Evolutionary conservation across 2,888 invertebrate species (phyloP).

Genomic region (Neuroscelio doddi): DNA sequence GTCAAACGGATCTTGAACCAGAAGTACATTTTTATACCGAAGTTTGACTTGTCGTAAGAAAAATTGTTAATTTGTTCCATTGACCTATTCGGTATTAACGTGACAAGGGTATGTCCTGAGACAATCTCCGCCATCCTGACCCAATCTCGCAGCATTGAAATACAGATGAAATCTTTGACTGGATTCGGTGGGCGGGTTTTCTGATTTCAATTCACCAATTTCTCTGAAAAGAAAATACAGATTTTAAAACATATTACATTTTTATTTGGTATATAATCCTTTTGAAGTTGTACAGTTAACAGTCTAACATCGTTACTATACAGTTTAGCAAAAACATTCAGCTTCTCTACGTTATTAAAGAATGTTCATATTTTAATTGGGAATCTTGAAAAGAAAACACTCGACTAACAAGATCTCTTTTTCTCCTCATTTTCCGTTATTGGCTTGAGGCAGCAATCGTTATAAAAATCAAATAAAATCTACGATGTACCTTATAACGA

Average conservation of each 20-base stretch:
- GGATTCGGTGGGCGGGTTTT: conserved; percentile 79
- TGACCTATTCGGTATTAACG: conserved; percentile 80
- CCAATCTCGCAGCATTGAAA: conserved; percentile 86
- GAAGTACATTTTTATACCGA: too few relatives aligned
- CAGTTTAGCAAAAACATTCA: conserved; percentile 3
- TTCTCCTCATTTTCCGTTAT: conserved; percentile 32
- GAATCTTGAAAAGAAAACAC: conserved; percentile 22
- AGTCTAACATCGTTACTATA: too few relatives aligned
- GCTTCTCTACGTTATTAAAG: too few relatives aligned
- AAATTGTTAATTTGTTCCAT: conserved; percentile 46
- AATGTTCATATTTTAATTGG: too few relatives aligned
- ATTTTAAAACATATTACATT: conserved; percentile 6
- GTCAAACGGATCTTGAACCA: conserved; percentile 38
- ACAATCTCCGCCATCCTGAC: conserved; percentile 87
- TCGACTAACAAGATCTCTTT: conserved; percentile 29
- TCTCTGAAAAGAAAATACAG: conserved; percentile 84
- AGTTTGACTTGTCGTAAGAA: neutral
- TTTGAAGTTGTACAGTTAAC: too few relatives aligned
- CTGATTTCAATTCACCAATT: conserved; percentile 81
- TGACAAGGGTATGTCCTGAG: conserved; percentile 80
- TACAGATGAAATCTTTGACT: conserved; percentile 85
- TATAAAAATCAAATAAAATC: conserved; percentile 15
- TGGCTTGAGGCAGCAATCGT: conserved; percentile 12
- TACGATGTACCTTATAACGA: conserved; percentile 18
- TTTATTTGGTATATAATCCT: too few relatives aligned